phyloP scores from a whole-genome alignment of 1,140 invertebrate genomes.

The Littorina saxatilis region DNA sequence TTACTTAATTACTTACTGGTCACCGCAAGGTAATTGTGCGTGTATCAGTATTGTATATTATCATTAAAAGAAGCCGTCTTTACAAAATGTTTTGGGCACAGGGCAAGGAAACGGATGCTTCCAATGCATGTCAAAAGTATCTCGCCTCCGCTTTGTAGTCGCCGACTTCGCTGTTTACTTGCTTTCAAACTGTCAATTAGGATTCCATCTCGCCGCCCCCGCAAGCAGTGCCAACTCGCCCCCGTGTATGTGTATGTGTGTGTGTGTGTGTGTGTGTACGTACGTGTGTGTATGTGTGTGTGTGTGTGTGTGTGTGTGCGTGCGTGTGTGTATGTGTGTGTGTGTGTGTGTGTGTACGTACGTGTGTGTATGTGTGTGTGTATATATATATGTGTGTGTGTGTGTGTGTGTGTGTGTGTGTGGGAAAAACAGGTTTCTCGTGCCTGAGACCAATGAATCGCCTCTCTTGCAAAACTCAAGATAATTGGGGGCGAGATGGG shows the following conservation, averaged over 20 bases:
- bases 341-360: neutral
- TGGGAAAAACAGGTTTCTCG: no score
- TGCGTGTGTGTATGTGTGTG: constrained; percentile 15
- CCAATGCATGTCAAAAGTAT: no score
- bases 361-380: neutral
- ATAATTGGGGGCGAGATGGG: no score
- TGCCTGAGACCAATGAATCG: no score
- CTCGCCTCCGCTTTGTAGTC: neutral
- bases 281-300: neutral
- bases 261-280: constrained; percentile 17
- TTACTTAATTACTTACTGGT: no score
- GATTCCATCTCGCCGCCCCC: neutral
- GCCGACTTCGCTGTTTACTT: neutral
- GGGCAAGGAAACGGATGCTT: no score
- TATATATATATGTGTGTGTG: neutral
- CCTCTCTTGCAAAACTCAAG: no score
- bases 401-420: constrained; percentile 10
- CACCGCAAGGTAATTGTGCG: no score
- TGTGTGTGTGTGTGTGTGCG: constrained; percentile 14
- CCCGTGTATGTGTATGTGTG: constrained; percentile 5
- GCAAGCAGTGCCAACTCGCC: neutral
- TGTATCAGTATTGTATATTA: no score
- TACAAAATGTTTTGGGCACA: no score
- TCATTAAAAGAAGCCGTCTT: no score
- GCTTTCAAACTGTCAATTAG: neutral